Evolutionary conservation across 2,113 vertebrate species (phyloP), one percentile per base, ranked within the genome.

Genomic region (Gopherus evgoodei): DNA sequence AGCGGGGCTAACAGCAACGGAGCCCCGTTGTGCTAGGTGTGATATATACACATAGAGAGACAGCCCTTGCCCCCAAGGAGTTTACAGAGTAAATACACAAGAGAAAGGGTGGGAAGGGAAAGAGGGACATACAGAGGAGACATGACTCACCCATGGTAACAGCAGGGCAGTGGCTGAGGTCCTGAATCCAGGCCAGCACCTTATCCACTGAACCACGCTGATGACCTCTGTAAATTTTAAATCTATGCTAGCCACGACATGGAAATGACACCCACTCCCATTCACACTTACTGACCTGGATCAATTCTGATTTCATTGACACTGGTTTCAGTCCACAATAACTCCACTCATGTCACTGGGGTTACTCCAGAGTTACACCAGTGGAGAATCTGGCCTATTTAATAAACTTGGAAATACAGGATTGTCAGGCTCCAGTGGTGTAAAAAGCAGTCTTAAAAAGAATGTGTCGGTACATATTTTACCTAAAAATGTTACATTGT

Each of bases 351-450:
- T 3, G n/a, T 27, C 31, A 35, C 22, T 44, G 21, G 57, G 16
- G 5, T 52, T 42, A n/a, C 59, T 88, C 53, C 75, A 27, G 76
- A 21, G 0, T 4, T 44, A 69, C 62, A 12, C 44, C 1, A 0
- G 12, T 25, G 79, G 3, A 0, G 11, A 7, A 1, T 6, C 47
- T 3, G 52, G 52, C 47, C 52, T 29, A 27, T 84, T 56, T 47
- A 14, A 11, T 1, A 1, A 0, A 0, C 19, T 82, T 31, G 22
- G 38, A 53, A 7, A 22, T 1, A 9, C 35, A 2, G 53, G 8
- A 38, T 72, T 79, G 62, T 3, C 17, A 79, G 42, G 80, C 47
- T 0, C 5, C 54, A 86, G 81, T 47, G 19, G 13, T 0, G 62
- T 14, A 56, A 79, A 57, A 79, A 42, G 10, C 6, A 14, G 69